Percentiles rank a stretch among this genome's conserved stretches.
These are phyloP conservation scores for Cerceris ruficornis DNA, from an alignment of 2,888 invertebrate species.

Conservation along the genomic window DNA sequence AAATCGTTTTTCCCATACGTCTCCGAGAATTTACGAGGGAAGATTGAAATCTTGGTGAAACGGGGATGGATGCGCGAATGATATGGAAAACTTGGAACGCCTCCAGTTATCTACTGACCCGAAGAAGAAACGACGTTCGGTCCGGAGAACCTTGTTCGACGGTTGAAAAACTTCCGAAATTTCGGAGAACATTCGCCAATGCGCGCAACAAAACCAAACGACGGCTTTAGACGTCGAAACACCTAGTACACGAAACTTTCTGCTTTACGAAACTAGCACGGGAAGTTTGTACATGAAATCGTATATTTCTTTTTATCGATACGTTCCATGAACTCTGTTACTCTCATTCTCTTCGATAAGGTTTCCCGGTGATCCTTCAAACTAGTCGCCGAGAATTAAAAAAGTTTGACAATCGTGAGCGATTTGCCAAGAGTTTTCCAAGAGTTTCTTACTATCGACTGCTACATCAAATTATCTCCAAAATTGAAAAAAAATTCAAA, in stretches of 20 bases:
- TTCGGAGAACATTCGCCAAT: constrained; percentile 12
- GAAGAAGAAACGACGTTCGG: constrained; percentile 17
- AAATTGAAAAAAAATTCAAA: no score
- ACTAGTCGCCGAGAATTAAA: no score
- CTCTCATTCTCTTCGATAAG: no score
- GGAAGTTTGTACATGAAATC: no score
- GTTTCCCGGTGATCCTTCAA: no score
- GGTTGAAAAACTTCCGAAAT: constrained; percentile 2
- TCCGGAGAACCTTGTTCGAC: neutral
- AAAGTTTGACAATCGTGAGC: no score
- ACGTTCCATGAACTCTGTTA: no score
- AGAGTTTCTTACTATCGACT: no score
- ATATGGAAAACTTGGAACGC: constrained; percentile 36
- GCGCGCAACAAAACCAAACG: neutral
- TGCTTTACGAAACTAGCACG: neutral
- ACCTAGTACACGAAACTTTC: neutral
- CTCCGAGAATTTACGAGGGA: neutral
- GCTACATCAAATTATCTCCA: no score
- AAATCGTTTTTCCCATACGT: neutral
- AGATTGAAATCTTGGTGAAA: neutral
- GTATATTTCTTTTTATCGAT: no score
- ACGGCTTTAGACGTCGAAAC: neutral
- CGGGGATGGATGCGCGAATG: neutral
- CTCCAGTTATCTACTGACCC: constrained; percentile 43
- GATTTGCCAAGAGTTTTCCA: no score